Evolutionary conservation across 1,140 invertebrate species (phyloP), one percentile per base, ranked within the genome.

Genomic region (Pogonus chalceus): DNA sequence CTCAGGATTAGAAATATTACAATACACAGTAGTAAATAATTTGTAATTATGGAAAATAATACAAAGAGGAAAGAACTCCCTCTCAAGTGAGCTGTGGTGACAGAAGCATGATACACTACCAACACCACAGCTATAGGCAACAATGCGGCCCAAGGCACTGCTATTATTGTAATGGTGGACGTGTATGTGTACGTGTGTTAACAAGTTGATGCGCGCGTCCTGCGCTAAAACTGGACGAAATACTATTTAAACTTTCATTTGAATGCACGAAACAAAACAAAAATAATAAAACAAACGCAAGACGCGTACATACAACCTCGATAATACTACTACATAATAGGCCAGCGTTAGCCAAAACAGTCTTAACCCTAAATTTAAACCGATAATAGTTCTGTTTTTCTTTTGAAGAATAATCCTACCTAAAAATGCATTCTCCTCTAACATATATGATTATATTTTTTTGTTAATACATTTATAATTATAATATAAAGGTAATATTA

Each of bases 1-100:
- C 67, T 69, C 64, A 62, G 64, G 63, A 67, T 76, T 71, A 74
- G 72, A 73, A 71, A 76, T 70, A 73, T 68, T 78, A 78, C 73
- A 72, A 69, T 79, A 78, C 72, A 76, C 70, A 73, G 70, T 72
- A 69, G 69, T 76, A 73, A 72, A 75, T 76, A 74, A 63, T 64
- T 66, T 61, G 62, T 49, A 67, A 64, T 64, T 51, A 60, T 58
- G 56, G 54, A 60, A 58, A 62, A 37, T 50, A 54, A 54, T 58
- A 56, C 50, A 56, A 49, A 56, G 50, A 31, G 4, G 26, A 31
- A 31, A 4, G 26, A 4, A 31, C 26, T 4, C 26, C 26, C 4
- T 43, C 18, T n/a, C 37, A 9, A 18, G 37, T 43, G 9, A 43
- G 37, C 37, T 43, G 37, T 43, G 37, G 37, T 43, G 37, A 43